Evolutionary conservation across 2,888 invertebrate genomes (phyloP), one percentile per base, ranked within the genome.

Genomic region (Mycogona germanica): DNA sequence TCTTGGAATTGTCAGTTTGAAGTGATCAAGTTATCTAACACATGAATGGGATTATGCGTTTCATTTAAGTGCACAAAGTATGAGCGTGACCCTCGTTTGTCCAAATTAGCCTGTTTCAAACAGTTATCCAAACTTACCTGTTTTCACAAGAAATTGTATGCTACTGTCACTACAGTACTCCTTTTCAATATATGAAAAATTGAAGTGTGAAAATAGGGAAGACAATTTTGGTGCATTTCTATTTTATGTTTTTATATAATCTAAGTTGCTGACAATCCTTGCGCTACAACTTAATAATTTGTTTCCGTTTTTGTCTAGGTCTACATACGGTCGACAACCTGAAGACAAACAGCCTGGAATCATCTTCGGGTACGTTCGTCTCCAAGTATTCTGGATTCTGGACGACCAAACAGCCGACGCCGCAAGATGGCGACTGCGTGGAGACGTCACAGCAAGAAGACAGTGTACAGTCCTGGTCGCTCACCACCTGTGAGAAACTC

Each of bases 331-430:
- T 92, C 57, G 92, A 92, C 71, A 89, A 91, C 71, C 78, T 93
- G 53, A 78, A 88, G 67, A 93, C 92, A 45, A 92, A 92, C 70
- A 92, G 91, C n/a, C 74, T 93, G 58, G 91, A 92, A 74, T 91
- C 92, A 3, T 89, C 92, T 26, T 86, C 87, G 51, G 91, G 91
- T 51, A 80, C 84, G 58, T 75, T 91, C 63, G 86, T 91, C 57
- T 89, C 91, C 6, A 91, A 92, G 72, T 92, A 91, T 69, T 87
- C 89, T 59, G 83, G 83, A 60, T 93, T 92, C 72, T 95, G 95
- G 95, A 86, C 87, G 50, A 72, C 86, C 60, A 79, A 80, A 64
- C 92, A 95, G 70, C 95, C 95, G 2, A 81, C 89, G 69, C 83
- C 89, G 17, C 76, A 78, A 62, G 79, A 81, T 26, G 95, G 95